Base-by-base conservation (phyloP, 2,888 invertebrate species). In the Pristionchus entomophagus region DNA sequence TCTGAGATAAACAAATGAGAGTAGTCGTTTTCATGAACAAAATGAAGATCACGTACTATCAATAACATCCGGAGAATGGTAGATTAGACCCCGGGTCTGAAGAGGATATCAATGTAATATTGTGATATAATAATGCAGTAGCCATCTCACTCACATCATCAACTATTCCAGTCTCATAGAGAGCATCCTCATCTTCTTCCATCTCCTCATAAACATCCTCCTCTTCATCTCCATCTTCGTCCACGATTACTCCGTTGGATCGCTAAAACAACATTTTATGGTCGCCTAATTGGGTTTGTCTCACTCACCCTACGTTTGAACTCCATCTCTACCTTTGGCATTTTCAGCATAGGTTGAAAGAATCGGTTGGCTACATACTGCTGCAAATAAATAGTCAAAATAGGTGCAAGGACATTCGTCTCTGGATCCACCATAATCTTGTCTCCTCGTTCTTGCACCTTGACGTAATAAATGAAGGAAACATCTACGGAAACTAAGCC, bases 151-250 rank as follows among this genome's bases (percentile, higher is more conserved):
- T 51, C 4, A 80, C 78, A 80, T 80, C 32, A 19, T 80, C 32
- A 51, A 80, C 35, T 2, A 80, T 32, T 12, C 77, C 77, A 26
- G 77, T 77, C 41, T 80, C 78, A 19, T 80, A 80, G 49, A 26
- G 51, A 6, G 35, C 51, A 51, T 80, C 78, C 26, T 80, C 78
- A 8, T 51, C 78, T 17, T 80, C 78, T 10, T 32, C 22, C 6
- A 51, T 35, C 14, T 80, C 78, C 12, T 51, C 73, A 73, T 73
- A 80, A 80, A 80, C 32, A 17, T 80, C 78, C 32, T 51, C 78
- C 22, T 80, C 78, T 19, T 80, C 78, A n/a, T 77, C 77, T 77
- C 32, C 78, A 8, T 51, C 78, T 19, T 80, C 78, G 2, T 80
- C 78, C 29, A 51, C 17, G 12, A 32, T 80, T 1, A 19, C 35